Percentiles rank a stretch among this genome's conserved stretches.
Evolutionary conservation across 2,888 invertebrate species (phyloP).

Genomic region (Melieria picta): DNA sequence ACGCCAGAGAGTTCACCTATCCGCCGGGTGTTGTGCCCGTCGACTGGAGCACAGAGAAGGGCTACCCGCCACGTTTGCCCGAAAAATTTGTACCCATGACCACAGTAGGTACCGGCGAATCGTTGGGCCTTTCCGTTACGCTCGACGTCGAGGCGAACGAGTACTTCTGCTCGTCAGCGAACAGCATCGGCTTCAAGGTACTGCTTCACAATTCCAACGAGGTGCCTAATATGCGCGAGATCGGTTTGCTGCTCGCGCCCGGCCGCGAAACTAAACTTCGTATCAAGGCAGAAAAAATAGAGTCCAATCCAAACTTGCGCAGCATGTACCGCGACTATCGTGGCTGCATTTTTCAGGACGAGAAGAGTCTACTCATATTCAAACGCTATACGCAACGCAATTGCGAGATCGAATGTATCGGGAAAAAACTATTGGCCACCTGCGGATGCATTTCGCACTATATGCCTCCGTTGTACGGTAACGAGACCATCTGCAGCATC

Average conservation of each 20-base stretch:
- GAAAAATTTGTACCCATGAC: constrained; percentile 69
- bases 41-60: constrained; percentile 79
- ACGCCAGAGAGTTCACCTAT: neutral
- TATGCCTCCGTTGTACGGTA: constrained; percentile 70
- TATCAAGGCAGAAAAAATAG: constrained; percentile 42
- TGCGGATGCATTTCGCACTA: constrained; percentile 50
- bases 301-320: constrained; percentile 40
- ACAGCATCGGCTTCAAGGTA: constrained; percentile 62
- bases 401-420: constrained; percentile 80
- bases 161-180: constrained; percentile 81
- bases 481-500: constrained; percentile 76
- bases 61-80: constrained; percentile 70
- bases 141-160: constrained; percentile 75
- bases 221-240: constrained; percentile 44
- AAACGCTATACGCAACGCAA: constrained; percentile 79
- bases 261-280: constrained; percentile 47
- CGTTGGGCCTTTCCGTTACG: constrained; percentile 74
- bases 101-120: constrained; percentile 70
- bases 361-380: constrained; percentile 72
- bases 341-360: constrained; percentile 76
- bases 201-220: constrained; percentile 44
- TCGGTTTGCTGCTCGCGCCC: constrained; percentile 44
- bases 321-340: constrained; percentile 55
- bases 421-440: constrained; percentile 69
- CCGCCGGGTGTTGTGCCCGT: constrained; percentile 47